Evolutionary conservation across 2,797 vertebrate species (phyloP), one percentile per base, ranked within the genome.

Genomic region (Falco columbarius): DNA sequence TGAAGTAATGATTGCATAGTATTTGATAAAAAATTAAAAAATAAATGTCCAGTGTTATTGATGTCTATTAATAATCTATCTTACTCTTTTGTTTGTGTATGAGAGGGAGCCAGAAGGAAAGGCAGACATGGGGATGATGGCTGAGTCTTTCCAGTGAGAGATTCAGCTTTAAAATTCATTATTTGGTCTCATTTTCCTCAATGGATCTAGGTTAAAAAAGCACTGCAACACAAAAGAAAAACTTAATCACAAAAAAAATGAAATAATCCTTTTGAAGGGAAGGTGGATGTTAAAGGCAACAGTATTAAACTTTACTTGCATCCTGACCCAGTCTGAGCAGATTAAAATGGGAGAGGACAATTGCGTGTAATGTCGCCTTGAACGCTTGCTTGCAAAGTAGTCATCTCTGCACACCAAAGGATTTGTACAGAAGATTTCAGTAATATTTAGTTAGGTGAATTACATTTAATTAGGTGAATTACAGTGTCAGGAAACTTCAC

Each of bases 401-500:
- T 72, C 38, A 46, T 86, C 32, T 89, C 47, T 95, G 51, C 30
- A 55, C n/a, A 17, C 81, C 54, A 55, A 63, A 88, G 79, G 49
- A 36, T 94, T 86, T 91, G 42, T 56, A 59, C 20, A 46, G 56
- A 58, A 87, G 40, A 91, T 91, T 68, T 63, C 56, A 71, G 44
- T 79, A 84, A 42, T 93, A 86, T 55, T 90, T 91, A 93, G 95
- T 81, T 93, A 85, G 61, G 32, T 93, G 65, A 85, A 79, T 86
- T 93, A 49, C 30, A 86, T 55, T 90, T 91, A 93, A 95, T 81
- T 93, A 85, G 61, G 32, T 93, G 65, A 85, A 79, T 86, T 93
- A 49, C 30, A 88, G 49, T 44, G 20, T 36, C 81, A 68, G 59
- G 44, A 89, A 95, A 92, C 74, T 84, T 94, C 75, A 67, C 58